phyloP scores from a whole-genome alignment of 30 jellyfish, hydroid and myxozoan genomes.

The Turritopsis dohrnii region DNA sequence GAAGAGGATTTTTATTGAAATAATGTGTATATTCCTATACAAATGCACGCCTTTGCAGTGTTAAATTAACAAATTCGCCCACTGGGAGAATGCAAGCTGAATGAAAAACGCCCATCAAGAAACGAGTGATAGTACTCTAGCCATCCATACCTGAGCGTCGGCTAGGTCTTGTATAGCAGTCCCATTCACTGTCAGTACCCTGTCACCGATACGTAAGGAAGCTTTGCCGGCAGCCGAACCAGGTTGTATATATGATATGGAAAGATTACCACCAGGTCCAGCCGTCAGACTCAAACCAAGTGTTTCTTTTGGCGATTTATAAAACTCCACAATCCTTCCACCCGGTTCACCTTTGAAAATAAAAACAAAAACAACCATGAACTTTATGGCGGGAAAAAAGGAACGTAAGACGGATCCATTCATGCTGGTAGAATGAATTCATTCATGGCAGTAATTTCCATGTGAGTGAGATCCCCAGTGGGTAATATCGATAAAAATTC shows the following conservation, averaged over 20 bases:
- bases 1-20: too few species aligned
- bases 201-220: slow-evolving; percentile 27
- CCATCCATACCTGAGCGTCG: slow-evolving; percentile 27
- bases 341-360: slow-evolving; percentile 74
- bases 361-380: neutral
- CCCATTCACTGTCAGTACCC: slow-evolving; percentile 22
- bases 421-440: too few species aligned
- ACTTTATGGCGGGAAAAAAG: neutral
- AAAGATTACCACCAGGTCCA: slow-evolving; percentile 71
- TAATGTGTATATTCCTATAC: too few species aligned
- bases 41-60: too few species aligned
- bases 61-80: too few species aligned
- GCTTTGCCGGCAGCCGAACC: slow-evolving; percentile 96
- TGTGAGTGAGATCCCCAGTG: too few species aligned
- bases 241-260: slow-evolving; percentile 88
- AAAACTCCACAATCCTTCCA: slow-evolving; percentile 63
- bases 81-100: too few species aligned
- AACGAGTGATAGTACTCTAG: too few species aligned
- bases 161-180: slow-evolving; percentile 28
- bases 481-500: too few species aligned
- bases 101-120: too few species aligned
- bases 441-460: too few species aligned
- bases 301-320: slow-evolving; percentile 66
- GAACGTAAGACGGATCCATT: neutral
- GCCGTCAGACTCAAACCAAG: slow-evolving; percentile 87